phyloP scores from a whole-genome alignment of 1,140 invertebrate genomes.

The Cephus cinctus region DNA sequence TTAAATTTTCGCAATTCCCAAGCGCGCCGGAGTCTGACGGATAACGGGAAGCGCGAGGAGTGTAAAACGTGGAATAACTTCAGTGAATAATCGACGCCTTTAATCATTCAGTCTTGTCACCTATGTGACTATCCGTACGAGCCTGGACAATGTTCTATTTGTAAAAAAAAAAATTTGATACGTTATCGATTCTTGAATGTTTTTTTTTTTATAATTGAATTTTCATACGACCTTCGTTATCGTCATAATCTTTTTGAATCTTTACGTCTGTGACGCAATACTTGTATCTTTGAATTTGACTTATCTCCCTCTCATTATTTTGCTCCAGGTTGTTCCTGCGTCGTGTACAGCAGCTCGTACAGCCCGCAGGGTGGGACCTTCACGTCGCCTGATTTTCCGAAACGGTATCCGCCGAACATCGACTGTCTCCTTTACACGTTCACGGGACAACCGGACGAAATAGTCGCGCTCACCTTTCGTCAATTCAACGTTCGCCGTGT shows the following conservation, averaged over 20 bases:
- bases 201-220: slow-evolving; percentile 3
- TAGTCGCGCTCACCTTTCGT: slow-evolving; percentile 78
- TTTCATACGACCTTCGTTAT: no score
- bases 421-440: slow-evolving; percentile 87
- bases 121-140: no score
- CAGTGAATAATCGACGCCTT: slow-evolving; percentile 32
- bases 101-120: slow-evolving; percentile 39
- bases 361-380: slow-evolving; percentile 78
- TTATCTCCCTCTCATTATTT: no score
- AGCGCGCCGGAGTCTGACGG: slow-evolving; percentile 15
- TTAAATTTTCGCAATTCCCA: slow-evolving; percentile 32
- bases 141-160: no score
- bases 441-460: slow-evolving; percentile 71
- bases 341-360: slow-evolving; percentile 76
- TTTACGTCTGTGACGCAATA: no score
- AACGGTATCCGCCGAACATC: slow-evolving; percentile 70
- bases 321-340: slow-evolving; percentile 76
- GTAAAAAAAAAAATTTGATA: background rate
- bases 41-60: slow-evolving; percentile 16
- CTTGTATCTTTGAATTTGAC: no score
- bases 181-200: background rate
- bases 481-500: slow-evolving; percentile 73
- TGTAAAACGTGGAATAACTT: slow-evolving; percentile 18
- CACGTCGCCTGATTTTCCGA: slow-evolving; percentile 79
- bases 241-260: no score